These are phyloP conservation scores for Corythoichthys intestinalis DNA, from an alignment of 2,113 vertebrate species.

Conservation along the genomic window DNA sequence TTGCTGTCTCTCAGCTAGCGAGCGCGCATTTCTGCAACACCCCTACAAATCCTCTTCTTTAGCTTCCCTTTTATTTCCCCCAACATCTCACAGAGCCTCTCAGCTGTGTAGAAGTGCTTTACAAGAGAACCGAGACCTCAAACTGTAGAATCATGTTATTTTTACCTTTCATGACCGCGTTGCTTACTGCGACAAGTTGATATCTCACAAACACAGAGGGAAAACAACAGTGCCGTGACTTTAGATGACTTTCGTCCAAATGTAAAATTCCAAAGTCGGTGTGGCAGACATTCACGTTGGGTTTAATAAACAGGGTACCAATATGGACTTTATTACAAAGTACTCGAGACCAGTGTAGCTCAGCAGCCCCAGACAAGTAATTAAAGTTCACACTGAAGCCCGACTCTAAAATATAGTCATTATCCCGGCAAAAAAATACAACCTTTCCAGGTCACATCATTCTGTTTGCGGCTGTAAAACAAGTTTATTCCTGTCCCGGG, in stretches of 20 bases:
- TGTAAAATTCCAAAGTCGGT: background rate
- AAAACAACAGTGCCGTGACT: background rate
- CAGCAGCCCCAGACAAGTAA: slow-evolving; percentile 64
- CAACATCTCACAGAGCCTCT: slow-evolving; percentile 47
- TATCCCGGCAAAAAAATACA: slow-evolving; percentile 85
- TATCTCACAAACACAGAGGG: background rate
- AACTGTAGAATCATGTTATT: background rate
- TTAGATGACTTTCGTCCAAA: slow-evolving; percentile 8
- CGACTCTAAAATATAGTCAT: slow-evolving; percentile 79
- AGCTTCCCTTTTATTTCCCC: slow-evolving; percentile 47
- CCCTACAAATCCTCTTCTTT: slow-evolving; percentile 38
- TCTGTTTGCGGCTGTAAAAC: slow-evolving; percentile 94
- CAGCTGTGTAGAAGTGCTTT: slow-evolving; percentile 48
- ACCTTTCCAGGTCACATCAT: slow-evolving; percentile 94
- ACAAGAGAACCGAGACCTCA: slow-evolving; percentile 13
- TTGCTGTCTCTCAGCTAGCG: slow-evolving; percentile 5
- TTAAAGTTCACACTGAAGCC: slow-evolving; percentile 64
- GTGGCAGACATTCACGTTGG: slow-evolving; percentile 21
- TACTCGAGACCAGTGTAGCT: slow-evolving; percentile 54
- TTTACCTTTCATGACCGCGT: slow-evolving; percentile 22
- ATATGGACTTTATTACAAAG: slow-evolving; percentile 56
- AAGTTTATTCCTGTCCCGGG: slow-evolving; percentile 95
- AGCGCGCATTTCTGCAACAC: slow-evolving; percentile 30
- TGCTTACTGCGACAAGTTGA: slow-evolving; percentile 35
- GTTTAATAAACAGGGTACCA: slow-evolving; percentile 52